These are phyloP conservation scores for Laterallus jamaicensis DNA, from an alignment of 2,113 vertebrate genomes.

Conservation along the genomic window DNA sequence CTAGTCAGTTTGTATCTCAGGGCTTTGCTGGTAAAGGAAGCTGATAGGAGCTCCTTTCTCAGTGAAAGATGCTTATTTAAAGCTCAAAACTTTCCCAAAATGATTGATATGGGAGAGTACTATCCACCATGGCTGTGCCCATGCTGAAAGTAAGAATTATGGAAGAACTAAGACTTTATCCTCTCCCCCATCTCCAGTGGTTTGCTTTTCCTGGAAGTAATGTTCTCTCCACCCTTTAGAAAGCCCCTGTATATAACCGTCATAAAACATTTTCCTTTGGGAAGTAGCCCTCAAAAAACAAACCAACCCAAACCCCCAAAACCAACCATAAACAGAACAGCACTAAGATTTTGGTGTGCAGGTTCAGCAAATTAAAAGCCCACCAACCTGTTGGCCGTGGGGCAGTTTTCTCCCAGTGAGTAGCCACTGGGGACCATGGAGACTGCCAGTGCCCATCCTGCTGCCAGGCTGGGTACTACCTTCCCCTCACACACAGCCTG, in stretches of 20 bases:
- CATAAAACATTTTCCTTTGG: neutral
- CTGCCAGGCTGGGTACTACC: no score
- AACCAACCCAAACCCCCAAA: no score
- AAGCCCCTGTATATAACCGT: neutral
- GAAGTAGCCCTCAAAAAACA: neutral
- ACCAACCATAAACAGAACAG: no score
- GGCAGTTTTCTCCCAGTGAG: no score
- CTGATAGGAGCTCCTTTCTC: neutral
- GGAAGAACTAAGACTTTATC: neutral
- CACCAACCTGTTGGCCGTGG: neutral
- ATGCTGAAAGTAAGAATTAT: fast-evolving
- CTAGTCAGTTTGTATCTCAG: neutral
- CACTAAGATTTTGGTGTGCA: neutral
- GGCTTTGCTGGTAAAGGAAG: neutral
- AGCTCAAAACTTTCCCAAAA: neutral
- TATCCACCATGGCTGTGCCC: fast-evolving
- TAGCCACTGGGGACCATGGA: neutral
- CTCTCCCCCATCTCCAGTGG: neutral
- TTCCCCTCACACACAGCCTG: neutral
- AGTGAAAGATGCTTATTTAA: neutral
- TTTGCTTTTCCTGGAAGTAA: neutral
- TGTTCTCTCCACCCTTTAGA: neutral
- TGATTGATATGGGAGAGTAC: fast-evolving
- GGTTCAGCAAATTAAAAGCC: neutral
- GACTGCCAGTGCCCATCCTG: neutral